Base-by-base conservation (phyloP, 2,888 invertebrate genomes). In the Hemithea aestivaria region DNA sequence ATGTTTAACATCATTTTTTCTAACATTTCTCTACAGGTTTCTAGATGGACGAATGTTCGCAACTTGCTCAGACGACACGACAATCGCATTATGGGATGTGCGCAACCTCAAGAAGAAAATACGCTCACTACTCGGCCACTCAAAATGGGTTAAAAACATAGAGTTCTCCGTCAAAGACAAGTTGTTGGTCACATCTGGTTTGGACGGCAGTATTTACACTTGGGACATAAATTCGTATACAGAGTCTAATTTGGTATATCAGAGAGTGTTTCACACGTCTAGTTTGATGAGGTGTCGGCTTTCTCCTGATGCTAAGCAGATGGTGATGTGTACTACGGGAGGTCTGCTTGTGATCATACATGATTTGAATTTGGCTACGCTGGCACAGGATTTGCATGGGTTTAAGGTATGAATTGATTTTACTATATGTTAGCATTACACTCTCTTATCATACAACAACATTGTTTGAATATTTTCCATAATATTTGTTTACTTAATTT, bases 61-160 rank as follows among this genome's bases (percentile, higher is more conserved):
- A 0, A 96, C 97, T 0, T 97, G 97, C 67, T 97, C 97, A 0
- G 97, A 98, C 71, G 97, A 98, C 72, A 94, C 93, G 8, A 96
- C 96, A 2, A 95, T 98, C 28, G 96, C 95, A 20, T 72, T 97
- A 29, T 98, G 97, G 97, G 97, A 98, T 73, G 91, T 94, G n/a
- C 89, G 98, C 35, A 94, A 93, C 73, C 80, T 97, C 34, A 94
- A 92, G 60, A 90, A 90, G 38, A 92, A 92, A 62, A 91, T 95
- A 40, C 90, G 93, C 41, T 92, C 92, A 7, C 87, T 97, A 6
- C 89, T 91, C 44, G 97, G 97, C 0, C 97, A 98, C 75, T 93
- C 94, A 0, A 96, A 96, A 80, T 98, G 97, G 97, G 97, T 96
- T 28, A 98, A 98, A 76, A 98, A 97, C 74, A 96, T 98, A 51